phyloP scores from a whole-genome alignment of 2,888 invertebrate genomes.

The Microplitis deprimator region DNA sequence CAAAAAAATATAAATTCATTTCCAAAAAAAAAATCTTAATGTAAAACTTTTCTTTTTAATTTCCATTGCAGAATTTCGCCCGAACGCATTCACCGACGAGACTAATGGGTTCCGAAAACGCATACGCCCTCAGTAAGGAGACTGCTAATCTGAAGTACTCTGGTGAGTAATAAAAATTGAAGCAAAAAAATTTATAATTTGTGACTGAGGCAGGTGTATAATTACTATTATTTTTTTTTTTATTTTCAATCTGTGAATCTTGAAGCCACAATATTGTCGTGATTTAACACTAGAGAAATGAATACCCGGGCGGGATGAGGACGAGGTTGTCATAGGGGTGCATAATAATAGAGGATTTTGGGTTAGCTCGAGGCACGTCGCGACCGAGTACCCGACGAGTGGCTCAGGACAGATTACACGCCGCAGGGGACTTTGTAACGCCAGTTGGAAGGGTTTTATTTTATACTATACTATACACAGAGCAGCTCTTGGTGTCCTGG shows the following conservation, averaged over 20 bases:
- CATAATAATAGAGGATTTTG: slow-evolving; percentile 69
- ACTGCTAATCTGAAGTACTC: slow-evolving; percentile 68
- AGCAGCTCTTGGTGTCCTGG: slow-evolving; percentile 25
- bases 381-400: slow-evolving; percentile 57
- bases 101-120: slow-evolving; percentile 70
- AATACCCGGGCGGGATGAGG: slow-evolving; percentile 32
- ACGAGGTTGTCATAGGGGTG: slow-evolving; percentile 58
- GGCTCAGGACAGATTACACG: slow-evolving; percentile 69
- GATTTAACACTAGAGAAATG: slow-evolving; percentile 54
- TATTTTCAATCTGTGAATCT: slow-evolving; percentile 37
- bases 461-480: slow-evolving; percentile 47
- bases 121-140: slow-evolving; percentile 69
- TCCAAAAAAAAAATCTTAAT: too few relatives aligned
- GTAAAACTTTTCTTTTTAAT: too few relatives aligned
- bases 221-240: background rate
- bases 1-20: too few relatives aligned
- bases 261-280: slow-evolving; percentile 62
- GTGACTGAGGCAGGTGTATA: background rate
- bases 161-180: slow-evolving; percentile 58
- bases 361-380: slow-evolving; percentile 58
- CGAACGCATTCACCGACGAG: slow-evolving; percentile 70
- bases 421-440: slow-evolving; percentile 59
- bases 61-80: slow-evolving; percentile 65
- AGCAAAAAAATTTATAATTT: slow-evolving; percentile 11
- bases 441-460: slow-evolving; percentile 58